Conservation (phyloP, 2,113 vertebrate genomes). For the Pristiophorus japonicus region DNA sequence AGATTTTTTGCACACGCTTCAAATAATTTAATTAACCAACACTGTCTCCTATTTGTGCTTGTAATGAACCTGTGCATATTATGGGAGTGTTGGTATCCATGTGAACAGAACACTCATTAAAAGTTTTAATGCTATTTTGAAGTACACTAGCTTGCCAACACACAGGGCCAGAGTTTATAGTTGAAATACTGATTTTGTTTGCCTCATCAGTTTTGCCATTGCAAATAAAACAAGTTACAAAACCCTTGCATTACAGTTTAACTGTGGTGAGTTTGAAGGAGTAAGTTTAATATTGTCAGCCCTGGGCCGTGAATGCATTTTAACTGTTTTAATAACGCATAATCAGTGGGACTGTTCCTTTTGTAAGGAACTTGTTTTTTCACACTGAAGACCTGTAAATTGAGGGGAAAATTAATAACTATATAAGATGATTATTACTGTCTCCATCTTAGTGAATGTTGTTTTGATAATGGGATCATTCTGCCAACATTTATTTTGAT, state of each 20-base stretch:
- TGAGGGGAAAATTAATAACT: background rate
- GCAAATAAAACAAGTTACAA: background rate
- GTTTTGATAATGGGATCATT: background rate
- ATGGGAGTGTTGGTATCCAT: background rate
- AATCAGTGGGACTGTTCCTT: background rate
- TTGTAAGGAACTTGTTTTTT: background rate
- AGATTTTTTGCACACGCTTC: background rate
- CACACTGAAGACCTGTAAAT: background rate
- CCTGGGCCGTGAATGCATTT: background rate
- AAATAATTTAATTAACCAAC: background rate
- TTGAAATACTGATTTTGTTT: background rate
- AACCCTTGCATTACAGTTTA: background rate
- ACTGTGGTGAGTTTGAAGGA: background rate
- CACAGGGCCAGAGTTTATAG: background rate
- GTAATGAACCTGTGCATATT: background rate
- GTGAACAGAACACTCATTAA: background rate
- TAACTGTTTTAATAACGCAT: background rate
- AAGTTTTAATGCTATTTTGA: background rate
- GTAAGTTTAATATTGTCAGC: background rate
- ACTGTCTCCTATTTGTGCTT: background rate
- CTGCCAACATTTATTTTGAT: background rate
- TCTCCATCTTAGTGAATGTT: background rate
- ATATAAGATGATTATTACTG: background rate
- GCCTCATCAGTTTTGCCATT: background rate
- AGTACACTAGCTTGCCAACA: too few species aligned